Conservation (phyloP, 2,113 vertebrate genomes). For the Cyphomyrus plagiostoma region DNA sequence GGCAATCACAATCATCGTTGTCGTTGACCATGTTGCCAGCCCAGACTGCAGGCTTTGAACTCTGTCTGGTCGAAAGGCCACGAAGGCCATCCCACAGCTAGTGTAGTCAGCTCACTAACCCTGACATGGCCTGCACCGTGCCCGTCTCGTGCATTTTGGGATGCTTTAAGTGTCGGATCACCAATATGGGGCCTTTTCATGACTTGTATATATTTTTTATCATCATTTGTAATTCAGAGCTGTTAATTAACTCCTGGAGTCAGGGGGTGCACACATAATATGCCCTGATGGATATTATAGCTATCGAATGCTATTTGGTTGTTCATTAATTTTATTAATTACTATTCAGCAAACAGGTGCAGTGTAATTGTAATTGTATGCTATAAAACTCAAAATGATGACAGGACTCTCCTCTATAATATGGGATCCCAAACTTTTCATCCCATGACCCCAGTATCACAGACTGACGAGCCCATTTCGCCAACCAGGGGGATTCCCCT, state of each 20-base stretch:
- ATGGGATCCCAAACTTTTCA: neutral
- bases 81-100: neutral
- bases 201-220: constrained; percentile 19
- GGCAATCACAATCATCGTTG: neutral
- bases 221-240: constrained; percentile 18
- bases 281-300: constrained; percentile 23
- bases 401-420: neutral
- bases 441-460: neutral
- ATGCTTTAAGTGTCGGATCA: neutral
- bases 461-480: neutral
- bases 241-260: constrained; percentile 11
- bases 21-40: neutral
- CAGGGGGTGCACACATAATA: neutral
- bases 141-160: neutral
- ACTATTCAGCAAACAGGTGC: neutral
- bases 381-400: neutral
- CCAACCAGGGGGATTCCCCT: neutral
- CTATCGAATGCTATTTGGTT: neutral
- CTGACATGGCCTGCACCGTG: neutral
- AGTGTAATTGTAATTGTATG: neutral
- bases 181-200: constrained; percentile 4
- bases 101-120: neutral
- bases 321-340: neutral
- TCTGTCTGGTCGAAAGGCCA: neutral
- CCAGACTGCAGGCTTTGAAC: neutral